Conservation (phyloP, 1,140 invertebrate species). For the Heliconius himera region DNA sequence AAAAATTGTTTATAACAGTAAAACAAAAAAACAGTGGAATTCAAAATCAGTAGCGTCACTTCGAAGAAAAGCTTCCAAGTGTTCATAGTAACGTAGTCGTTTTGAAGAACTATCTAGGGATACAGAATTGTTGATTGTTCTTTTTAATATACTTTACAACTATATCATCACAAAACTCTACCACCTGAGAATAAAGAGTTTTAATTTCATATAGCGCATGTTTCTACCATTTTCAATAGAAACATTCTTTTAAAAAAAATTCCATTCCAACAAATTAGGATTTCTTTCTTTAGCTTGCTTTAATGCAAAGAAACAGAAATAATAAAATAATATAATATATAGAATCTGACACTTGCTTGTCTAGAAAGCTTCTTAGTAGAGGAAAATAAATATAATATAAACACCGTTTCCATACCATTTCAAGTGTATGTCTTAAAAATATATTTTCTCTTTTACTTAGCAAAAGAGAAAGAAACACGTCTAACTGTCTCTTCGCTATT, state of each 20-base stretch:
- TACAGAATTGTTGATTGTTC: not conserved
- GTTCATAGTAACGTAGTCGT: not conserved
- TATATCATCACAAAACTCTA: not conserved
- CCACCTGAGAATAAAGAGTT: not conserved
- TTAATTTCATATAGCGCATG: not conserved
- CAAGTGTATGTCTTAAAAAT: too few species aligned
- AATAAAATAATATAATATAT: not conserved
- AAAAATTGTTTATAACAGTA: too few species aligned
- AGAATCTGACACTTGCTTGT: too few species aligned
- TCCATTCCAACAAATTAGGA: not conserved
- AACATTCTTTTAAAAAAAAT: not conserved
- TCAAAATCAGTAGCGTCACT: not conserved
- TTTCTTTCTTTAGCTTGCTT: not conserved
- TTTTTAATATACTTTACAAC: not conserved
- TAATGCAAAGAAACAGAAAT: not conserved
- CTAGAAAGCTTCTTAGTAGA: too few species aligned
- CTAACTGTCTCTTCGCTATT: too few species aligned
- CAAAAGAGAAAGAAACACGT: too few species aligned
- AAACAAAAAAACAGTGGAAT: not conserved
- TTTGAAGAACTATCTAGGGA: not conserved
- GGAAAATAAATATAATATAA: constrained; percentile 17
- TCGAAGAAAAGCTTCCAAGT: not conserved
- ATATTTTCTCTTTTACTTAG: too few species aligned
- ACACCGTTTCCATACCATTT: not conserved
- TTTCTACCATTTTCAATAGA: not conserved